These are phyloP conservation scores for Imbricaverruca yamaguchii DNA, from an alignment of 2,888 invertebrate species.

Conservation along the genomic window DNA sequence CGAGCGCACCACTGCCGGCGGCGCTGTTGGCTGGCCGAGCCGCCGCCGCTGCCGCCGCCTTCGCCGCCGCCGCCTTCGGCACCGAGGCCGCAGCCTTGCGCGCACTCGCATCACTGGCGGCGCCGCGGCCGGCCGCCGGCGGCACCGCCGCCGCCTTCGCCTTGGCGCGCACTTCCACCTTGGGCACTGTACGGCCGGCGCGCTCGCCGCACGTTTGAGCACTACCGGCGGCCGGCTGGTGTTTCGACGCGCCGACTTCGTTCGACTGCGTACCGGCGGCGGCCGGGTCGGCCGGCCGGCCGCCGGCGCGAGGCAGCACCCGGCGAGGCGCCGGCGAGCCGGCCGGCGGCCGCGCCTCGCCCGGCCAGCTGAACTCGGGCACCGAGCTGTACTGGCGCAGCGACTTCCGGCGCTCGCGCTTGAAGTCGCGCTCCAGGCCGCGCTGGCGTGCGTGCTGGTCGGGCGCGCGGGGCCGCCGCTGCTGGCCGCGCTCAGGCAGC, in stretches of 20 bases:
- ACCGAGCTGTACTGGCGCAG: constrained; percentile 19
- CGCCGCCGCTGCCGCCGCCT: neutral
- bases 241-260: no score
- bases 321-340: neutral
- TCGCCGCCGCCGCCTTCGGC: neutral
- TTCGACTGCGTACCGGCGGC: neutral
- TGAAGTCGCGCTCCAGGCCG: constrained; percentile 9
- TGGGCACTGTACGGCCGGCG: neutral
- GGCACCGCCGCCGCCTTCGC: neutral
- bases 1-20: no score
- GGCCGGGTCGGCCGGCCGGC: neutral
- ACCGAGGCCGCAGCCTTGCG: neutral
- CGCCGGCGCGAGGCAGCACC: neutral
- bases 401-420: constrained; percentile 16
- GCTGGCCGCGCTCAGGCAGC: neutral
- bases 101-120: neutral
- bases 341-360: neutral
- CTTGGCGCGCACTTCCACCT: no score
- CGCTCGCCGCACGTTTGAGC: neutral
- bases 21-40: neutral
- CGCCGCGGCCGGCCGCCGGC: neutral
- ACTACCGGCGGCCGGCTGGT: neutral
- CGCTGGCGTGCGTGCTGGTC: neutral
- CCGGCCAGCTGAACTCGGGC: constrained; percentile 6
- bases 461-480: neutral